phyloP scores from a whole-genome alignment of 2,797 vertebrate species.

The Petrocephalus schoutedeni region DNA sequence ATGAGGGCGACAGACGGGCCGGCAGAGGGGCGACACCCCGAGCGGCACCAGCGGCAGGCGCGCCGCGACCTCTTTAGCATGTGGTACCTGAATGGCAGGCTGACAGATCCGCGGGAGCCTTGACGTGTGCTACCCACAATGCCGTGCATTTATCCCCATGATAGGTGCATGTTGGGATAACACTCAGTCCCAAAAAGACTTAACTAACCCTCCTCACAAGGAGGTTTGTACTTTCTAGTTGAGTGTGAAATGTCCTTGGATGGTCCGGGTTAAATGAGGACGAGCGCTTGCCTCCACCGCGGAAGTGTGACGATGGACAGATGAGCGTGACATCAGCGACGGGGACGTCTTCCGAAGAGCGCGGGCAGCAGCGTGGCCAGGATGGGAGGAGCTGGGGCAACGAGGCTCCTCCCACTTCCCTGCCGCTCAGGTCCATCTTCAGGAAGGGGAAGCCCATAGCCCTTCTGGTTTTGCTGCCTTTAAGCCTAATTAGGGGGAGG shows the following conservation, averaged over 20 bases:
- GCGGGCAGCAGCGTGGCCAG: conserved; percentile 13
- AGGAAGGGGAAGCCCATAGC: conserved; percentile 26
- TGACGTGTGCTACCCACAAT: not conserved
- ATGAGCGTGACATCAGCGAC: not conserved
- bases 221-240: not conserved
- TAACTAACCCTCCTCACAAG: not conserved
- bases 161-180: not conserved
- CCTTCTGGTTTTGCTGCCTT: conserved; percentile 16
- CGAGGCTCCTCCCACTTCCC: conserved; percentile 34
- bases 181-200: not conserved
- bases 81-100: conserved; percentile 48
- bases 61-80: not conserved
- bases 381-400: conserved; percentile 26
- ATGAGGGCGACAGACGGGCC: conserved; percentile 62
- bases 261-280: not conserved
- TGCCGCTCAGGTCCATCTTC: conserved; percentile 1
- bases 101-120: not conserved
- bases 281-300: not conserved
- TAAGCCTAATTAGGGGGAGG: conserved; percentile 33
- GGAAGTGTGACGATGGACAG: conserved; percentile 1
- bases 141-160: not conserved
- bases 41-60: not conserved
- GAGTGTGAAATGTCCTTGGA: not conserved
- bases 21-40: conserved; percentile 42
- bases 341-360: not conserved